These are phyloP conservation scores for Grapholita molesta DNA, from an alignment of 1,140 invertebrate genomes.

Conservation along the genomic window DNA sequence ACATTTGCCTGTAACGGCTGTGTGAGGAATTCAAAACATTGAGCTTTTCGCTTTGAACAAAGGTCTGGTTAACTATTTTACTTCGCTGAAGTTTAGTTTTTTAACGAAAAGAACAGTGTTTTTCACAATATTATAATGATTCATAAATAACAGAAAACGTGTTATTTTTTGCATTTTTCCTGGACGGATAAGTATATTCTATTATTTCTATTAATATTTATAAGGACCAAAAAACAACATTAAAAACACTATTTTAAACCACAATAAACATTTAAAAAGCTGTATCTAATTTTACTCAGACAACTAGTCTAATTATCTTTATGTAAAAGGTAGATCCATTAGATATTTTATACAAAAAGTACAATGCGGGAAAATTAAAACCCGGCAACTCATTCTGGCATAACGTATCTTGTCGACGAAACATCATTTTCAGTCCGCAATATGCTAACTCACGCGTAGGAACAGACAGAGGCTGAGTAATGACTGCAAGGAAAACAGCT, in stretches of 20 bases:
- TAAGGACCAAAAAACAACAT: too few species aligned
- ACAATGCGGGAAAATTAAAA: conserved; percentile 14
- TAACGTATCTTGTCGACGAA: conserved; percentile 23
- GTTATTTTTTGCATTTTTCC: too few species aligned
- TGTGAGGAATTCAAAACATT: conserved; percentile 31
- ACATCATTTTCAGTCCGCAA: conserved; percentile 24
- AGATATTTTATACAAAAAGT: not conserved
- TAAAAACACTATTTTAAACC: too few species aligned
- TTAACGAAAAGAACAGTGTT: not conserved
- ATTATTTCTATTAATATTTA: too few species aligned
- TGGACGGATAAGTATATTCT: too few species aligned
- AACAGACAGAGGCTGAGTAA: conserved; percentile 35
- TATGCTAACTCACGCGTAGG: conserved; percentile 31
- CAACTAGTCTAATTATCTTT: too few species aligned
- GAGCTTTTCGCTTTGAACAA: conserved; percentile 21
- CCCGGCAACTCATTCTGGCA: not conserved
- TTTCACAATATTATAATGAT: too few species aligned
- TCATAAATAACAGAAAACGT: too few species aligned
- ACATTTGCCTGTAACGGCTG: conserved; percentile 29
- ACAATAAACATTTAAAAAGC: too few species aligned
- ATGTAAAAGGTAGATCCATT: conserved; percentile 1
- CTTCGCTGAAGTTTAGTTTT: not conserved
- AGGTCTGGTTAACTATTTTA: not conserved
- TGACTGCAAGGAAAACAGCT: conserved; percentile 38
- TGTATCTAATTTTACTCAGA: too few species aligned